Evolutionary conservation across 2,888 invertebrate species (phyloP).

Genomic region (Conomelus anceps): DNA sequence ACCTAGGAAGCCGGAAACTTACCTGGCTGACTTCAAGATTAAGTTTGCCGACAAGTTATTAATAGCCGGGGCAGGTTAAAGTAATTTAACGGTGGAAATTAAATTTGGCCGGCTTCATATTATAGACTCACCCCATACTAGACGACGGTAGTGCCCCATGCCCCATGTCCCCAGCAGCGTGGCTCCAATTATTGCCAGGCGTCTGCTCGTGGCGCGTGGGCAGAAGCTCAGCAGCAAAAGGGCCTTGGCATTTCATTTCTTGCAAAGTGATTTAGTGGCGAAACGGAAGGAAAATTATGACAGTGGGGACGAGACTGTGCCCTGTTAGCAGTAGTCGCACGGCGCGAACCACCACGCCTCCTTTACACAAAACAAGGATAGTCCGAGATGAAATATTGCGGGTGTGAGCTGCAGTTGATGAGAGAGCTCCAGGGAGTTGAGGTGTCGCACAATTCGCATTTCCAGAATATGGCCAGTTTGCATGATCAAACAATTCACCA

Average conservation of each 20-base stretch:
- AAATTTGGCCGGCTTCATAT: not conserved
- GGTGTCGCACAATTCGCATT: not conserved
- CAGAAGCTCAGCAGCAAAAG: not conserved
- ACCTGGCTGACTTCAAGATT: not conserved
- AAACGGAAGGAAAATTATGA: conserved; percentile 13
- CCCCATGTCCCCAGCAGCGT: not conserved
- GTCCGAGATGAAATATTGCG: not conserved
- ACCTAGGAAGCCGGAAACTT: not conserved
- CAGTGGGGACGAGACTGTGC: not conserved
- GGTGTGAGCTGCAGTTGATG: not conserved
- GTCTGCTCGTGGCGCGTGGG: not conserved
- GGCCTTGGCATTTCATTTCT: conserved; percentile 14
- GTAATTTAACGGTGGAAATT: not conserved
- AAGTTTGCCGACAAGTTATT: not conserved
- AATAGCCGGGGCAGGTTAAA: not conserved
- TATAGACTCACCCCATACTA: not conserved
- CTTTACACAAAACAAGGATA: not conserved
- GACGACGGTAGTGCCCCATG: not conserved
- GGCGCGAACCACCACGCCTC: not conserved
- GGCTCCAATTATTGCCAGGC: not conserved
- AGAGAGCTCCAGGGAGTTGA: not conserved
- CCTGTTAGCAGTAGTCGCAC: not conserved
- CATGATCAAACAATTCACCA: not conserved
- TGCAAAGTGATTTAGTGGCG: conserved; percentile 1
- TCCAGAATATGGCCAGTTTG: not conserved